Base-by-base conservation (phyloP, 2,888 invertebrate genomes). In the Epirrhoe alternata region DNA sequence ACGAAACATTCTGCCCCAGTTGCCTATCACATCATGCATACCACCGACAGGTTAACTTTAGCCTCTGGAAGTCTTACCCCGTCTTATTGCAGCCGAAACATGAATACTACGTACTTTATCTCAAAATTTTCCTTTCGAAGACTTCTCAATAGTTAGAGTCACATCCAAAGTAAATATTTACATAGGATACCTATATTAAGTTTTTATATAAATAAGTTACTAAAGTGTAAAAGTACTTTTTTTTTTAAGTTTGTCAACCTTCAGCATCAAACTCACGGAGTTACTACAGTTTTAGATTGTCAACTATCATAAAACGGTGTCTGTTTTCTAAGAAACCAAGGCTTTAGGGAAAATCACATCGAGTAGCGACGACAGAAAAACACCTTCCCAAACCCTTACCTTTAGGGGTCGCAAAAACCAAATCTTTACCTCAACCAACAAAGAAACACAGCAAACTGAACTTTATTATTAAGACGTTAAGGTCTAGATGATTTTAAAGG, bases 301-400 rank as follows among this genome's bases (percentile, higher is more conserved):
- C n/a, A n/a, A n/a, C n/a, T n/a, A n/a, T 38, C 42, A 51, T n/a
- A 59, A 7, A 10, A 14, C 51, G n/a, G 38, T 30, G 2, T 14
- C 38, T 6, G 8, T 1, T 6, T 51, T 12, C 1, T 14, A 10
- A 3, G 30, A 59, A 51, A 50, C 14, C 38, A 5, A 6, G 6
- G 16, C 51, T 51, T 42, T 77, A 78, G 77, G 81, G 81, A 81
- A 83, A 86, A 85, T 83, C 81, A 78, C 78, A 80, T 74, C 76
- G 75, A 75, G 77, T 70, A 72, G 64, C 74, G 73, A 69, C 73
- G 75, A 77, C 74, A 75, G 76, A 77, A 81, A 81, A 82, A 80
- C 77, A 79, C 74, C 77, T 76, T 84, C 82, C 78, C 70, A 73
- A 79, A 82, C 80, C 83, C 82, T 85, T 84, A 84, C 85, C 83